Evolutionary conservation across 2,113 vertebrate genomes (phyloP).

Genomic region (human): GRCh38 chr11:119839501-119840000

Average conservation of each 20-base stretch:
- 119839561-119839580: conserved; percentile 86
- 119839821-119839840: background rate
- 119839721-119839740: background rate
- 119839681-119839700: conserved; percentile 57
- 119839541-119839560: conserved; percentile 88
- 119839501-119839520: conserved; percentile 87
- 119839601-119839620: conserved; percentile 83
- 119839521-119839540: conserved; percentile 86
- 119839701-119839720: conserved; percentile 67
- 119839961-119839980: background rate
- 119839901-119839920: background rate
- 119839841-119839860: background rate
- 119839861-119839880: background rate
- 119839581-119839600: conserved; percentile 84
- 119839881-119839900: background rate
- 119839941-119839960: background rate
- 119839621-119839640: conserved; percentile 80
- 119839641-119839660: conserved; percentile 76
- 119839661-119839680: conserved; percentile 78
- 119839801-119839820: background rate
- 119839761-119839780: background rate
- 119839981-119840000: background rate
- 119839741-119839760: background rate
- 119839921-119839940: background rate
- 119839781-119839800: background rate